Evolutionary conservation across 2,888 invertebrate genomes (phyloP), one percentile per base, ranked within the genome.

Genomic region (Parthenolecanium corni): DNA sequence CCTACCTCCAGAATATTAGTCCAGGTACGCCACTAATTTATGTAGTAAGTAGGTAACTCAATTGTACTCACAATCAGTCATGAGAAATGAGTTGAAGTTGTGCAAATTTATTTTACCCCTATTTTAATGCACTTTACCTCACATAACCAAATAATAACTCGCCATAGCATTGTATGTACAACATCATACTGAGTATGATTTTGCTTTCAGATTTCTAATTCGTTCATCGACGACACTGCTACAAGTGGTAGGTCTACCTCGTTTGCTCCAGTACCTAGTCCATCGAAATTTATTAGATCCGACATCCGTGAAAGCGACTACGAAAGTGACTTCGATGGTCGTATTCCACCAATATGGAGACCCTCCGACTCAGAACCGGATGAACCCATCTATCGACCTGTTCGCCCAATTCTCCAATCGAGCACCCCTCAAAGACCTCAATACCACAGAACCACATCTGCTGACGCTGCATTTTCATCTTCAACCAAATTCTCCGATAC

Each of bases 251-350:
- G 14, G 18, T 21, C 49, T 1, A 21, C 20, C 11, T 23, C 21
- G 20, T 49, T 49, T 67, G 72, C 74, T 2, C 77, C 78, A 42
- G 76, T 77, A 25, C 78, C 79, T 23, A 81, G 79, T 72, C 83
- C 83, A 62, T 81, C 81, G 23, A 83, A 79, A 73, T 85, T 84
- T 71, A 73, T 80, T 20, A 82, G 79, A 72, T 77, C 80, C 67
- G 82, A 82, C 73, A 81, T 81, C 72, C 76, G 77, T 57, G 82
- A 81, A 71, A 84, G 82, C 70, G 85, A 85, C 71, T 84, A 84
- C 70, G 83, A 84, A 73, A 85, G 84, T 70, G 84, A 85, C 70
- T 80, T 82, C 66, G 84, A 83, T 65, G 67, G 68, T 3, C 77
- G 79, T 67, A 81, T 82, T 70, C 78, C 79, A 63, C 77, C 82